Evolutionary conservation across 2,113 vertebrate species (phyloP).

Genomic region (Scolopax mira): DNA sequence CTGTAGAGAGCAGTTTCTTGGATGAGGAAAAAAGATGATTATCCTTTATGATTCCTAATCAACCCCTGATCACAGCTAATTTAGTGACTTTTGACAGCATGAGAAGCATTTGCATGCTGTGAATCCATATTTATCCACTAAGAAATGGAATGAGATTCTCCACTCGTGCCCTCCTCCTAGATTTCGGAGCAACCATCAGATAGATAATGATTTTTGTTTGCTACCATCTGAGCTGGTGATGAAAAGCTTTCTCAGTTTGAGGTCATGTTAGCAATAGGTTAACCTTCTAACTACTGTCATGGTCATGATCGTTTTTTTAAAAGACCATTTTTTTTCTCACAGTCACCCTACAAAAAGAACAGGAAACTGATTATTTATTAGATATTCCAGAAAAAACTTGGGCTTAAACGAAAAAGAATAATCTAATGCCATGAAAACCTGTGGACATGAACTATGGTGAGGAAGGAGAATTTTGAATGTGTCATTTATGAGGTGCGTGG

Average conservation of each 20-base stretch:
- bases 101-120: not conserved
- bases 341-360: not conserved
- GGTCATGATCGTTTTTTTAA: not conserved
- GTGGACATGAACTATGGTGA: not conserved
- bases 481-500: not conserved
- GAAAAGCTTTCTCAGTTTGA: not conserved
- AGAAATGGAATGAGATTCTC: not conserved
- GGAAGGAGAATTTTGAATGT: not conserved
- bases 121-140: slow-evolving; percentile 6
- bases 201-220: not conserved
- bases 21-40: not conserved
- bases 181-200: not conserved
- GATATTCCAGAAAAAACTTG: not conserved
- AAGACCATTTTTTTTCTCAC: not conserved
- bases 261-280: not conserved
- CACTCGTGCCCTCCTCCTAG: not conserved
- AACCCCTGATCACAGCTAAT: not conserved
- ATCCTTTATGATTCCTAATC: not conserved
- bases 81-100: not conserved
- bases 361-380: not conserved
- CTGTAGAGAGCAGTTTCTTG: not conserved
- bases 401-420: not conserved
- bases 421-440: not conserved
- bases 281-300: not conserved
- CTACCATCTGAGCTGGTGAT: not conserved